A percentile compares a stretch with the other conserved stretches of the same genome.
Conservation (phyloP, 2,113 vertebrate species). For the Megaceryle torquata region DNA sequence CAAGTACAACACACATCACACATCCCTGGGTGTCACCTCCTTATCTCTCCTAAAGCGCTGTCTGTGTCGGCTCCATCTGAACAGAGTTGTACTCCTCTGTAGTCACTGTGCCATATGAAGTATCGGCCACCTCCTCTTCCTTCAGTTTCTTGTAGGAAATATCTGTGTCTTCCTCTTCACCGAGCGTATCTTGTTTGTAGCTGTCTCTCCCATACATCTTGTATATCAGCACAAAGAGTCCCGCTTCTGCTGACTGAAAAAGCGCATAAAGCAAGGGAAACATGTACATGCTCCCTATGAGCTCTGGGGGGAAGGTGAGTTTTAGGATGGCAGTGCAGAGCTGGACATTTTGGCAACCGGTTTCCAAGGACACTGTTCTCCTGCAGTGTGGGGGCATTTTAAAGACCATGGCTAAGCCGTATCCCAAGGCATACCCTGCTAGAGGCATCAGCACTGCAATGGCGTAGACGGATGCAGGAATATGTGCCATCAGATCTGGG, state of each 20-base stretch:
- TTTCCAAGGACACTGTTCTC: conserved; percentile 91
- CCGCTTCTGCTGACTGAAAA: conserved; percentile 93
- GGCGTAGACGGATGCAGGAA: conserved; percentile 88
- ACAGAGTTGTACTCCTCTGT: conserved; percentile 76
- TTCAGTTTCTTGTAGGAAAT: conserved; percentile 90
- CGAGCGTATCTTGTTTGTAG: conserved; percentile 80
- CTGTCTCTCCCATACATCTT: conserved; percentile 85
- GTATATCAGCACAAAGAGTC: conserved; percentile 89
- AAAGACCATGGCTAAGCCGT: conserved; percentile 87
- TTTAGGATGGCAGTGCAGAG: conserved; percentile 97
- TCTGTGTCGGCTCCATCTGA: conserved; percentile 75
- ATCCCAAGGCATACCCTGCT: conserved; percentile 88
- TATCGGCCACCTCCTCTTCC: conserved; percentile 87
- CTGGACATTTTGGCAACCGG: conserved; percentile 96
- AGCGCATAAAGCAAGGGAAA: conserved; percentile 95
- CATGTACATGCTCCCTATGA: conserved; percentile 95
- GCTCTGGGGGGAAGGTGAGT: conserved; percentile 89
- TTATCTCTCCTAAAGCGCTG: conserved; percentile 14
- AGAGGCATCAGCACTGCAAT: conserved; percentile 93
- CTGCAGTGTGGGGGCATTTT: conserved; percentile 86
- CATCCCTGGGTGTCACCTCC: background rate
- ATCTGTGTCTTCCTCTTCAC: conserved; percentile 83
- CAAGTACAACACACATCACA: background rate
- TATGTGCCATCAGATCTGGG: conserved; percentile 87
- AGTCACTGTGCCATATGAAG: conserved; percentile 87